A percentile compares a stretch with the other conserved stretches of the same genome.
Evolutionary conservation across 2,113 vertebrate genomes (phyloP).

Genomic region (Hyaena hyaena): DNA sequence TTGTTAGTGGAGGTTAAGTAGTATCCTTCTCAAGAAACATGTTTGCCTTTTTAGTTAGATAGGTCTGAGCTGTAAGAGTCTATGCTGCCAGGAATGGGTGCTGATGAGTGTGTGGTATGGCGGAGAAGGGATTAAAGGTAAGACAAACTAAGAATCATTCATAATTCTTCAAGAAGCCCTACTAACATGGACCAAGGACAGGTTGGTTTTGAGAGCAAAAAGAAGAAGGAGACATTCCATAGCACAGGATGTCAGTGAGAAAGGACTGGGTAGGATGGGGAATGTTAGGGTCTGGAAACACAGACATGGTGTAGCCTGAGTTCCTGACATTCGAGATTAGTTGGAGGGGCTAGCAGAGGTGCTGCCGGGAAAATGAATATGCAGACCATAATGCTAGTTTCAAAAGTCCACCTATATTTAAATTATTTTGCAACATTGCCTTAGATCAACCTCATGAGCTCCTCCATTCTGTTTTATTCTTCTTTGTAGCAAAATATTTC

Average conservation of each 20-base stretch:
- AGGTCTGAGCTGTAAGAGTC: not conserved
- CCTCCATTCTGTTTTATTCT: not conserved
- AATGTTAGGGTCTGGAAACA: not conserved
- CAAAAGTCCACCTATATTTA: not conserved
- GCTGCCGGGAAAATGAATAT: not conserved
- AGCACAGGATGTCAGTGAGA: not conserved
- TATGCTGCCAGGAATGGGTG: not conserved
- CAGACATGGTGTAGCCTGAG: not conserved
- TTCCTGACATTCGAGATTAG: not conserved
- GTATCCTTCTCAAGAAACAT: not conserved
- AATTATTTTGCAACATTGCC: not conserved
- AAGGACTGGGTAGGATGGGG: accelerated
- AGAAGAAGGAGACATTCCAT: not conserved
- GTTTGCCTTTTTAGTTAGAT: not conserved
- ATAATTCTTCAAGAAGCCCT: not conserved
- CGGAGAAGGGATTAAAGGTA: not conserved
- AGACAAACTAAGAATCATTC: not conserved
- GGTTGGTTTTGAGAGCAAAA: not conserved
- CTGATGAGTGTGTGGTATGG: not conserved
- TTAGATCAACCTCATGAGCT: not conserved
- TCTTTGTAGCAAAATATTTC: not conserved
- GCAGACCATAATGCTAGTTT: not conserved
- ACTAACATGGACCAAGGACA: not conserved
- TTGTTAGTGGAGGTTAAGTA: not conserved
- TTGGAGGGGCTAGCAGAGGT: not conserved